Percentiles rank a stretch among this genome's conserved stretches.
Evolutionary conservation across 2,888 invertebrate genomes (phyloP).

Genomic region (Ochropleura plecta): DNA sequence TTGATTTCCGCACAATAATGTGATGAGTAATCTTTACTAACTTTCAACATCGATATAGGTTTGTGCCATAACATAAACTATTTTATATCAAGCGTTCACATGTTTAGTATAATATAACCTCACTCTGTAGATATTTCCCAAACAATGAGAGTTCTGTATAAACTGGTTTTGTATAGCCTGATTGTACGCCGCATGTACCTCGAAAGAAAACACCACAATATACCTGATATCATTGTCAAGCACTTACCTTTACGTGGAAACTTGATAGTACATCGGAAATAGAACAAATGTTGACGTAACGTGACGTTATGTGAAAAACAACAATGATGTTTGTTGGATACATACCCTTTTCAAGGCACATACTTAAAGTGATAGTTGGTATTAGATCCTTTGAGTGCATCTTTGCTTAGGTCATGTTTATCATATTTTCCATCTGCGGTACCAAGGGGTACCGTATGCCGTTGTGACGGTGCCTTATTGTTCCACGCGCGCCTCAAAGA

Average conservation of each 20-base stretch:
- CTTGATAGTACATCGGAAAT: conserved; percentile 17
- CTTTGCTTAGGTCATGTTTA: not conserved
- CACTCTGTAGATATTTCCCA: no score
- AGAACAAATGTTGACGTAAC: conserved; percentile 34
- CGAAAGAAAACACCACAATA: not conserved
- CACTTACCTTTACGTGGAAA: conserved; percentile 34
- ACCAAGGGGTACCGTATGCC: no score
- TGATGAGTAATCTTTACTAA: not conserved
- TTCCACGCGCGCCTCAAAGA: no score
- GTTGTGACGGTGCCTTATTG: no score
- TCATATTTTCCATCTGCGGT: not conserved
- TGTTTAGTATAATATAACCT: no score
- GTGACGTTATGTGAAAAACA: conserved; percentile 25
- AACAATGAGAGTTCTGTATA: no score
- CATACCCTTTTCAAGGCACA: conserved; percentile 24
- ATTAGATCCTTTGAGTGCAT: conserved; percentile 1
- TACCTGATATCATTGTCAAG: conserved; percentile 1
- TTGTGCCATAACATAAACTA: not conserved
- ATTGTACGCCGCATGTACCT: not conserved
- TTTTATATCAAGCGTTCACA: not conserved
- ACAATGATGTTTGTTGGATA: conserved; percentile 15
- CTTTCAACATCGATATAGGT: not conserved
- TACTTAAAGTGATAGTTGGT: conserved; percentile 1
- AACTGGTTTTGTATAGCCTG: no score
- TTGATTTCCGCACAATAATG: not conserved